Conservation (phyloP, 2,797 vertebrate genomes). For the Anabas testudineus region DNA sequence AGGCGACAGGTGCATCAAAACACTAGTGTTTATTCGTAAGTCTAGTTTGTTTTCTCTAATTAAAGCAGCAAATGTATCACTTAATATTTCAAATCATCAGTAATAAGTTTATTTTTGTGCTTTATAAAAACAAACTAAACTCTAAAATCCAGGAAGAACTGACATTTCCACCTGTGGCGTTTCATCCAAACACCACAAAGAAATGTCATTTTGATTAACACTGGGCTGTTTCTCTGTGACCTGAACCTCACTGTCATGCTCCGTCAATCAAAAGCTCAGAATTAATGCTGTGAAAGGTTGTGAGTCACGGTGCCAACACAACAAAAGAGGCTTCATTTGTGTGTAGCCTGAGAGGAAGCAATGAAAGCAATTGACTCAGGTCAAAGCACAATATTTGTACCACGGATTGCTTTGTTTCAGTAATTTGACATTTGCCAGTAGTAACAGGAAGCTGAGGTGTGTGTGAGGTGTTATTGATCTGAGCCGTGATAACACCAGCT, state of each 20-base stretch:
- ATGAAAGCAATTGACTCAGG: not conserved
- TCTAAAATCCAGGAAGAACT: not conserved
- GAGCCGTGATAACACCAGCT: not conserved
- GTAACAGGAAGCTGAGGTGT: constrained; percentile 13
- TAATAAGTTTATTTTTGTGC: too few relatives aligned
- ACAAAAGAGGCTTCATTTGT: not conserved
- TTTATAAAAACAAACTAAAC: too few relatives aligned
- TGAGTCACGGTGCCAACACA: not conserved
- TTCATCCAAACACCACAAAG: not conserved
- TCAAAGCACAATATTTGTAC: not conserved
- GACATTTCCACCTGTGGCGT: not conserved
- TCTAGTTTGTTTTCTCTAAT: too few relatives aligned
- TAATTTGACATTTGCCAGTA: not conserved
- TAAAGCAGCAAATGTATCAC: too few relatives aligned
- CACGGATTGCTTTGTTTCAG: not conserved
- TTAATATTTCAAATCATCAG: too few relatives aligned
- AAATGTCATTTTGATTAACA: not conserved
- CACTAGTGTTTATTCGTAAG: too few relatives aligned
- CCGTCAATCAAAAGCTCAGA: not conserved
- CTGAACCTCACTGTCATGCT: not conserved
- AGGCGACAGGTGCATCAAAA: too few relatives aligned
- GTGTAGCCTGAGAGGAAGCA: not conserved
- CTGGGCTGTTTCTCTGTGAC: not conserved
- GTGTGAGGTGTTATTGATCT: constrained; percentile 5
- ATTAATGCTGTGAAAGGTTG: not conserved